phyloP scores from a whole-genome alignment of 2,797 vertebrate genomes.

The Anabacerthia variegaticeps region DNA sequence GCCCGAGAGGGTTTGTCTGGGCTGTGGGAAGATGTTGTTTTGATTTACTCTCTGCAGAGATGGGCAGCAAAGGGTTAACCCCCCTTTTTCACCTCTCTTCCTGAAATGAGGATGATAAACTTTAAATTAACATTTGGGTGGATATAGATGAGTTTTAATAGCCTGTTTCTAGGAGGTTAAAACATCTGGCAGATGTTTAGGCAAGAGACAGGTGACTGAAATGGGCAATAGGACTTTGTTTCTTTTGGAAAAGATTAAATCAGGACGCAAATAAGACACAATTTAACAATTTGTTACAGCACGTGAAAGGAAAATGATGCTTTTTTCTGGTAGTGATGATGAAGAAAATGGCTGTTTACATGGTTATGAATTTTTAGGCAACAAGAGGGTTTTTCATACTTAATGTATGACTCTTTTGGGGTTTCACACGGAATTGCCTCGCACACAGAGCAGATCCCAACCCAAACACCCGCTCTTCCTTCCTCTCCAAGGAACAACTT shows the following conservation, averaged over 20 bases:
- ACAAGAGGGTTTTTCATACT: not conserved
- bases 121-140: not conserved
- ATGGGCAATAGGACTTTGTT: not conserved
- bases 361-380: not conserved
- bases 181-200: not conserved
- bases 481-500: not conserved
- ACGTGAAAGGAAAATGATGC: not conserved
- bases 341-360: not conserved
- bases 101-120: not conserved
- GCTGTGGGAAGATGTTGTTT: not conserved
- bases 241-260: not conserved
- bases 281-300: not conserved
- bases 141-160: not conserved
- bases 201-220: not conserved
- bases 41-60: not conserved
- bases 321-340: not conserved
- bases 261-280: accelerated
- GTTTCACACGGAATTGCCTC: not conserved
- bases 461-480: not conserved
- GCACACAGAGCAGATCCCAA: not conserved
- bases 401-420: no score
- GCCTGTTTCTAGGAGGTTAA: not conserved
- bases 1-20: not conserved
- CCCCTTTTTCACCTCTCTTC: not conserved
- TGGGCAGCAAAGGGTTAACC: not conserved